A percentile compares a stretch with the other conserved stretches of the same genome.
Conservation (phyloP, 2,888 invertebrate species). For the Leptinotarsa juncta region DNA sequence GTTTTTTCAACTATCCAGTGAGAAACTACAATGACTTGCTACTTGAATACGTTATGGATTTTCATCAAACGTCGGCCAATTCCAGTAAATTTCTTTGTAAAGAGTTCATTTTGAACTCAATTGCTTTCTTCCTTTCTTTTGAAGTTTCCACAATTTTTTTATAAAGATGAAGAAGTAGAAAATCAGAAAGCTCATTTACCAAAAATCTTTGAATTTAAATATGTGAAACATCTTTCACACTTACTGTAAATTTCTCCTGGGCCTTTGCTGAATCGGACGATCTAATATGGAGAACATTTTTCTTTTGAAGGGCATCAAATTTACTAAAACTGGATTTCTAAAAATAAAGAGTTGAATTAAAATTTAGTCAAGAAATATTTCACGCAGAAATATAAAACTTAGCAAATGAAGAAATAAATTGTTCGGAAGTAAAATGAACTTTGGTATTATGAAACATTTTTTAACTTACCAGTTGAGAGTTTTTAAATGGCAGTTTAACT, state of each 20-base stretch:
- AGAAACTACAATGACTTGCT: no score
- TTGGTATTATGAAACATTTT: background rate
- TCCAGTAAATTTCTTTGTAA: no score
- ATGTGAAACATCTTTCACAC: constrained; percentile 50
- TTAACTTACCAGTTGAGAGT: constrained; percentile 10
- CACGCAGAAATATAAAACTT: background rate
- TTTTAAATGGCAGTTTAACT: constrained; percentile 45
- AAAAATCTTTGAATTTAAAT: no score
- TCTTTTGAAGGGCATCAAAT: constrained; percentile 79
- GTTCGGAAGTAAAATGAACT: background rate
- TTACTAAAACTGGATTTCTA: constrained; percentile 83
- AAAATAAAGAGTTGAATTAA: constrained; percentile 55
- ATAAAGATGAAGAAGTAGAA: no score
- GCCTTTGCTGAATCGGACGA: constrained; percentile 76
- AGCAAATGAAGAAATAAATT: background rate
- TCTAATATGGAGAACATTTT: constrained; percentile 75
- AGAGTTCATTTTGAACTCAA: no score
- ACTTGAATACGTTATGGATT: no score
- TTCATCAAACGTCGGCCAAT: no score
- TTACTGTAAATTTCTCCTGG: constrained; percentile 77
- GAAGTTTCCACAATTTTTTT: no score
- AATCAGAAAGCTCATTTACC: no score
- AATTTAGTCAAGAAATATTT: background rate
- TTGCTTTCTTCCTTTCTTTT: no score
- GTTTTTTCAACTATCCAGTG: no score